Base-by-base conservation (phyloP, 2,888 invertebrate genomes). In the Melikaiella ostensackeni region DNA sequence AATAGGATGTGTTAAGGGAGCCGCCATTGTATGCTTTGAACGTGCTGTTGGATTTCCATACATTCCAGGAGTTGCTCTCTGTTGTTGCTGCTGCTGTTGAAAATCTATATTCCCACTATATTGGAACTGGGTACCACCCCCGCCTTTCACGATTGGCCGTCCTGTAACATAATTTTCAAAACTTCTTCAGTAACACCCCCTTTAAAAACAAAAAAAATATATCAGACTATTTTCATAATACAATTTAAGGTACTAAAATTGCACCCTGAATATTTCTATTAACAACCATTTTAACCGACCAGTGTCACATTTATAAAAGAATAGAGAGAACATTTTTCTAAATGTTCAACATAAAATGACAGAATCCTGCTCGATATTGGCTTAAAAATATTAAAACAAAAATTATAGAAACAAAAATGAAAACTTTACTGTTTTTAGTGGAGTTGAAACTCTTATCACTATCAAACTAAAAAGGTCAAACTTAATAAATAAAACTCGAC, bases 141-240 rank as follows among this genome's bases (percentile, higher is more conserved):
- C 92, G 19, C 93, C 93, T 88, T 94, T 94, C 50, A 94, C 93
- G 80, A 94, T 94, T 61, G 94, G 93, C 83, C 94, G 93, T 82
- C 94, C 94, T 90, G 84, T 33, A 85, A 86, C 66, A 84, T 33
- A 80, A 78, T 38, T 75, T 59, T 42, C 11, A 74, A 55, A 19
- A 75, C 11, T 24, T 5, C 16, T 33, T 57, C 21, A 75, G 74
- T 27, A 1, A 5, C 27, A 74, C 24, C 6, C 11, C 6, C 27
- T 24, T 24, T 33, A 33, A 59, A 74, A 74, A 19, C 33, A 35
- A 57, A 21, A 21, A 4, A 50, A 3, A 11, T 55, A 55, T 55
- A 21, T 55, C 21, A 55, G 55, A 55, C 42, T 42, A 42, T 42
- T 42, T 55, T 55, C 21, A 50, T 50, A n/a, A 57, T 27, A 27